Evolutionary conservation across 2,797 vertebrate genomes (phyloP), one percentile per base, ranked within the genome.

Genomic region (Coracias cyanogaster): DNA sequence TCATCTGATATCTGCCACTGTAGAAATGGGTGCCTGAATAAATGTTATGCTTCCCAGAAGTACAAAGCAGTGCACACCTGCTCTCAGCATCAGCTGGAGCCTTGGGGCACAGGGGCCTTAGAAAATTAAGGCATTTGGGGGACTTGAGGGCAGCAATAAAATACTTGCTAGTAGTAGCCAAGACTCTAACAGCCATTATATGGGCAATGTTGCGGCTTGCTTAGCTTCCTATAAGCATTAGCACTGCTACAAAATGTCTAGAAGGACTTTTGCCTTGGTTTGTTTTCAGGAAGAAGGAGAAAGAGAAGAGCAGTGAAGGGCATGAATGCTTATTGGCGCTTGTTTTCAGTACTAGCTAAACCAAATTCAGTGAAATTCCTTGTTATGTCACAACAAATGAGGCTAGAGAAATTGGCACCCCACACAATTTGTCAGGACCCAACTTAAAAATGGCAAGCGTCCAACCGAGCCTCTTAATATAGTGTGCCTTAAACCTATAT

Each of bases 281-380:
- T 79, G 14, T 62, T 94, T 91, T 88, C 43, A 57, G 46, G 57
- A 82, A 39, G 76, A 43, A 57, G 49, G 39, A 61, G 43, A 73
- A 92, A 71, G 61, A 79, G 66, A 72, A 62, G 17, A 93, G 19
- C 15, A 60, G 37, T 24, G 35, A 74, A 88, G 45, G 82, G 25
- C 7, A 43, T 6, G 22, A 58, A 72, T 54, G 51, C 54, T 41
- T 78, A 33, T 51, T 89, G 24, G 33, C 1, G 2, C 57, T 90
- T 85, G 71, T 85, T 96, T 96, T 85, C 51, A 61, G 39, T 21
- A 37, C 10, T 89, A 76, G 45, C 76, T 37, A 15, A 91, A 82
- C 7, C 3, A 72, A 76, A 79, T 72, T 69, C 45, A 35, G 69
- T 57, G 71, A 82, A 91, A 92, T 64, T 81, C 48, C 11, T 33